Evolutionary conservation across 2,888 invertebrate species (phyloP), one percentile per base, ranked within the genome.

Genomic region (Phengaris arion): DNA sequence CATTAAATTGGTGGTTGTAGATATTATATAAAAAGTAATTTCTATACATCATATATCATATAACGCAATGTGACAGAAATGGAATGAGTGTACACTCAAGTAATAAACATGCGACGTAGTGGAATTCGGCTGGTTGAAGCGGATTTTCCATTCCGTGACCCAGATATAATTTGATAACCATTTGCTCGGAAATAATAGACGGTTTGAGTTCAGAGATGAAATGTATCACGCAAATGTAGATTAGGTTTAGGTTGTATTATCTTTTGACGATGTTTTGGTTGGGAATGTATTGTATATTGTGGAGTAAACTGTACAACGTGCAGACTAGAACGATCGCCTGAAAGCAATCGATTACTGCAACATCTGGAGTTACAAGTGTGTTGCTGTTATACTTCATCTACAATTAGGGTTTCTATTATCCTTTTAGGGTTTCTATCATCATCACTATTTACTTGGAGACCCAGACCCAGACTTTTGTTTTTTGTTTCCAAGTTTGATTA

Each of bases 151-250:
- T 72, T 35, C 72, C 35, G 13, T 52, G 72, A 54, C 72, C 13
- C 72, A 72, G 72, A 72, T 54, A 72, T 72, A 82, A 76, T 80
- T 76, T 72, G 72, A 69, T 64, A 46, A 54, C 48, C 15, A 57
- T 74, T 75, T 77, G 68, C 46, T 46, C 12, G 10, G 51, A 64
- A 76, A 35, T 52, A 68, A 46, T 52, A 22, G 22, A 59, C n/a
- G 46, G 48, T 74, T 55, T 35, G 4, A 72, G 72, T 52, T 75
- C 52, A 52, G 10, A 51, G 10, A 35, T n/a, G 22, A 48, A 12
- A 68, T 46, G 5, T 6, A 9, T 15, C 8, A 64, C 12, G 35
- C 64, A 45, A 45, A 64, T 45, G 35, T 64, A 35, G 12, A 64
- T 64, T 64, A 35, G 64, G 35, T 64, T 45, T 13, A 13, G 35